Base-by-base conservation (phyloP, 2,113 vertebrate species). In the Gulo gulo region DNA sequence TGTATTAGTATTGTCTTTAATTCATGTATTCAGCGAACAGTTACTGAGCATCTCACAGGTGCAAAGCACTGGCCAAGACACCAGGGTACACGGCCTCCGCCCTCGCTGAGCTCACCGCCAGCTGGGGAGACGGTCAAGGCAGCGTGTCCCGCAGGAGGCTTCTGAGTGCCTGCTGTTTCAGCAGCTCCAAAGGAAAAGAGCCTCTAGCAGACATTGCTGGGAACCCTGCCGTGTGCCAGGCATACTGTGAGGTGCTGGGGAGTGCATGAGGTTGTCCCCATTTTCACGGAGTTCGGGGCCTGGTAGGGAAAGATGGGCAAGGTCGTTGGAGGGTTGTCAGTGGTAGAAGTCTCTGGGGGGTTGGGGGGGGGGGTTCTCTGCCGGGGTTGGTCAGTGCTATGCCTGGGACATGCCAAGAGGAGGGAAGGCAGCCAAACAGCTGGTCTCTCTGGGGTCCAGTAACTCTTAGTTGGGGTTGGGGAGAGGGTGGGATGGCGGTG, bases 71-170 rank as follows among this genome's bases (percentile, higher is more conserved):
- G 50, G 78, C 79, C 59, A 34, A 24, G 57, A 63, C 10, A 1
- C 15, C 0, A 18, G 36, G 12, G 59, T 21, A 7, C 24, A 9
- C 0, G 34, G 61, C 29, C 74, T 26, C 91, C 61, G 31, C 42
- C 29, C 15, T 34, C 1, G 0, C 0, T 1, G 31, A 39, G 50
- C 26, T 20, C 2, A 6, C 1, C 0, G 11, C 71, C 59, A 36
- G 16, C 4, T 2, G 36, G 47, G 24, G 63, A 31, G 76, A 7
- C 20, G 1, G 7, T 55, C 1, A 31, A 42, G 63, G 57, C 65
- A 9, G 13, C 11, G 1, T 0, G 23, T 23, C 57, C 24, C 61
- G 15, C 45, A 20, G 65, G 69, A 57, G 39, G 26, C 57, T 47
- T 31, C 42, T 42, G 10, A 36, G 15, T 8, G 50, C 12, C 61